Conservation (phyloP, 2,797 vertebrate genomes). For the Phataginus tetradactyla region DNA sequence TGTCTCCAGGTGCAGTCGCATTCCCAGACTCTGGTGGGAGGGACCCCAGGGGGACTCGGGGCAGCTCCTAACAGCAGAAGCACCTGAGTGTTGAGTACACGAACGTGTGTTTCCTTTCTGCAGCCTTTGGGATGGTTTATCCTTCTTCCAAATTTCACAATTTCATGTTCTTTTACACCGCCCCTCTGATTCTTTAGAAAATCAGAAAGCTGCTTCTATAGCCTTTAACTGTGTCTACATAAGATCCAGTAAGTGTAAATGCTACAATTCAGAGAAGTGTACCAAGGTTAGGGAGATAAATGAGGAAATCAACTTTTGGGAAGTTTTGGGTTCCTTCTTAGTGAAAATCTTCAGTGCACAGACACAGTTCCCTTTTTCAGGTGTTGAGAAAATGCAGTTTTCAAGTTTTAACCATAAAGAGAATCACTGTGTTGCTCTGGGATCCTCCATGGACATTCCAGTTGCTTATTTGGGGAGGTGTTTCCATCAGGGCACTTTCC, state of each 20-base stretch:
- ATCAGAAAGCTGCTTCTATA: background rate
- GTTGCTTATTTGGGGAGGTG: background rate
- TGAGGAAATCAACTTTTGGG: background rate
- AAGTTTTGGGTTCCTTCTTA: background rate
- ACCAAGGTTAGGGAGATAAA: background rate
- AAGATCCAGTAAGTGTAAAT: background rate
- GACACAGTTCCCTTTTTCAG: background rate
- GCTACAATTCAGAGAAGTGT: background rate
- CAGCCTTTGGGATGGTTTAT: background rate
- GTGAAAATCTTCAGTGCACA: background rate
- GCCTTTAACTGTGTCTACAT: too few species aligned
- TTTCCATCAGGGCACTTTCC: background rate
- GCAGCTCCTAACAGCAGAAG: rapidly evolving
- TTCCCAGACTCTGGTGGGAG: background rate
- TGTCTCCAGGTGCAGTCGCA: background rate
- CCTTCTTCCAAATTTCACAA: background rate
- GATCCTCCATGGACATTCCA: background rate
- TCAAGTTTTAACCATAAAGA: background rate
- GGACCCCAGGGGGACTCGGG: background rate
- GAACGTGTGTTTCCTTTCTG: background rate
- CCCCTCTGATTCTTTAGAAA: background rate
- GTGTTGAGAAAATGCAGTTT: background rate
- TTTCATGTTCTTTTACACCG: background rate
- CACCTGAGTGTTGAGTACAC: rapidly evolving
- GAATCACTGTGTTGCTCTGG: background rate